Base-by-base conservation (phyloP, 2,113 vertebrate genomes). In the Uria aalge region DNA sequence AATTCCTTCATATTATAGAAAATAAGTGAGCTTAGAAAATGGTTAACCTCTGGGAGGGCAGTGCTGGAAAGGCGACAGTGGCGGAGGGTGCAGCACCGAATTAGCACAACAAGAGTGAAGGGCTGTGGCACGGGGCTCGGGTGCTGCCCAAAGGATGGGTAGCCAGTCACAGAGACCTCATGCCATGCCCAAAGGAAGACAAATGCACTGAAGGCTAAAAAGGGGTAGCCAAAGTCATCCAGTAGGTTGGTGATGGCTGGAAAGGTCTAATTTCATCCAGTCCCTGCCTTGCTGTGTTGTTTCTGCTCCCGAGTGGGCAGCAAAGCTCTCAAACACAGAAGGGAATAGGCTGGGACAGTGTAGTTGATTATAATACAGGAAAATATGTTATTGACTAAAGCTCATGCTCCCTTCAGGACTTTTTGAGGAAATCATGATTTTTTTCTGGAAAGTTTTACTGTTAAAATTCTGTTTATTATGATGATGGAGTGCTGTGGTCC, bases 61-160 rank as follows among this genome's bases (percentile, higher is more conserved):
- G 9, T 1, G 5, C 75, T 40, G 66, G 38, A 38, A 69, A 76
- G 1, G 8, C 2, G 8, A 17, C 12, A 23, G 15, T 0, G 12
- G 38, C 0, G 1, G 41, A 48, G 59, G 36, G 24, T 0, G 1
- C 8, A 12, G 40, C 4, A 59, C 26, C 0, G 5, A 40, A 50
- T 26, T 3, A 32, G 36, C 41, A 41, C 0, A 5, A 40, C 20
- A 57, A 8, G 19, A 50, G 32, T 0, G 0, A 55, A n/a, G 26
- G 12, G 24, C n/a, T 19, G 29, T 14, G 47, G 72, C 27, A 29
- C 0, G 14, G 62, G 14, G 12, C 21, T 32, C 0, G 4, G 56
- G 22, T 12, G 34, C 41, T 56, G 55, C 50, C 1, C 4, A 18
- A 63, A 67, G 52, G 60, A 63, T 26, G 40, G 47, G 23, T 29